phyloP scores from a whole-genome alignment of 2,888 invertebrate genomes.

The Drosophila subsilvestris region DNA sequence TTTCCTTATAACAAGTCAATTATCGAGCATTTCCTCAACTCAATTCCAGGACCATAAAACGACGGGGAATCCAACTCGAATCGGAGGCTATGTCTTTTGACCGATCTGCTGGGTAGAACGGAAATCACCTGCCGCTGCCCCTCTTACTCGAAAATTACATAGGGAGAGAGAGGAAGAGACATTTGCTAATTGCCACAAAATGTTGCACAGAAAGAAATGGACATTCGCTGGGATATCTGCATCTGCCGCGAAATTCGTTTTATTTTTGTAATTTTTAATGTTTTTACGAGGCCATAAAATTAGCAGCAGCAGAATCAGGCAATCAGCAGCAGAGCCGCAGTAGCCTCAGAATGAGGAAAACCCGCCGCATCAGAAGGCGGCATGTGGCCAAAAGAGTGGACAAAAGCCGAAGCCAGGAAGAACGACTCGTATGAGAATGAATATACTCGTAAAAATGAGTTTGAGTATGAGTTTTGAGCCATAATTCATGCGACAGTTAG shows the following conservation, averaged over 20 bases:
- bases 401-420: neutral
- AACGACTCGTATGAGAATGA: constrained; percentile 14
- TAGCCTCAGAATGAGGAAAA: neutral
- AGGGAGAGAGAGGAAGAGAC: constrained; percentile 25
- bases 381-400: neutral
- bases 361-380: constrained; percentile 2
- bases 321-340: constrained; percentile 49
- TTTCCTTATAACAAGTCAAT: constrained; percentile 25
- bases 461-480: constrained; percentile 19
- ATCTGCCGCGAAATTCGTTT: constrained; percentile 28
- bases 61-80: neutral
- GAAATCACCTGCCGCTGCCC: constrained; percentile 23
- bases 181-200: constrained; percentile 53
- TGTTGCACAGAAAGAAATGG: constrained; percentile 35
- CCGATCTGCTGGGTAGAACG: constrained; percentile 9
- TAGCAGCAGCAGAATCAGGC: constrained; percentile 54
- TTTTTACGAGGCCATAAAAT: constrained; percentile 76
- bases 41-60: constrained; percentile 38
- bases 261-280: constrained; percentile 66
- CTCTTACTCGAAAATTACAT: constrained; percentile 50
- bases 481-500: constrained; percentile 66
- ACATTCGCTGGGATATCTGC: constrained; percentile 23
- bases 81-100: constrained; percentile 41
- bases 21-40: constrained; percentile 23
- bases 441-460: constrained; percentile 7